Base-by-base conservation (phyloP, 2,113 vertebrate species). In the Heterocephalus glaber region DNA sequence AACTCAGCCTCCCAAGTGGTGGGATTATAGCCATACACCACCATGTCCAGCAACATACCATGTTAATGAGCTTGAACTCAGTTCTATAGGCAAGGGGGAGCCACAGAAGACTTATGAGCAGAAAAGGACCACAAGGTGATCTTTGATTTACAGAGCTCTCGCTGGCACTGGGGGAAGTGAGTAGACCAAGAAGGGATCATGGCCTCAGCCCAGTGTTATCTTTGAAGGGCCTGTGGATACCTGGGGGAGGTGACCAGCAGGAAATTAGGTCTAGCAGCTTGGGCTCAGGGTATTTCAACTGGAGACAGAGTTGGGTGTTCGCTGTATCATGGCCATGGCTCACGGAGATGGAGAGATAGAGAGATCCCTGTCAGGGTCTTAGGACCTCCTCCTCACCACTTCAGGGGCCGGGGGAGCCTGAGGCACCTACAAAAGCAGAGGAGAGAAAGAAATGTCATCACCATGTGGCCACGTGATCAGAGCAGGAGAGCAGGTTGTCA, bases 401-500 rank as follows among this genome's bases (percentile, higher is more conserved):
- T 88, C 63, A 68, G 94, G 92, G 76, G n/a, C 77, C 85, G 44
- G 26, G 41, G 86, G 90, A 86, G 66, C 88, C 89, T 0, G 0
- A 52, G 66, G 66, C 8, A 1, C 91, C 86, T 87, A 79, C 89
- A 79, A 90, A 70, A 89, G 89, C 91, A 61, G 20, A 35, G 20
- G 84, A 92, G 24, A 80, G 83, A 93, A 92, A 94, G 89, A 96
- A 94, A 97, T 97, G 91, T 94, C 94, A 86, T 92, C 0, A 58
- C 91, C 89, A 89, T 6, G 1, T 74, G 87, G 90, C 95, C 92
- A 74, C 17, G 1, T 94, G 93, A 97, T 86, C 88, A 74, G 89
- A 89, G 83, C 95, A 0, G 5, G 12, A 94, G 91, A 91, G 77
- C 89, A 60, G 61, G 97, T 98, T 97, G 96, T 90, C 95, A 97